Conservation (phyloP, 2,888 invertebrate genomes). For the Folsomia manolachei region DNA sequence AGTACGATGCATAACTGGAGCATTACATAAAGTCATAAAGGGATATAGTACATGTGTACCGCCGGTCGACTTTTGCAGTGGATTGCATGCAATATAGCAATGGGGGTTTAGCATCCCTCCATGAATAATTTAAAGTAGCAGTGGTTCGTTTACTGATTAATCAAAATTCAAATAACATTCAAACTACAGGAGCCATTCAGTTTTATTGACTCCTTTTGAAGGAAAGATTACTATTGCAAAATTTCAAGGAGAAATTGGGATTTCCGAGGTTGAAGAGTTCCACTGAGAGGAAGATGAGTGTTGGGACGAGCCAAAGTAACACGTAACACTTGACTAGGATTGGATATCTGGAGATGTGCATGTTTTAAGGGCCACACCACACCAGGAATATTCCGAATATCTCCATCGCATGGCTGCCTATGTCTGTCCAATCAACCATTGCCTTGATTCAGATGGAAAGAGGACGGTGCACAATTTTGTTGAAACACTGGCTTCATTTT, state of each 20-base stretch:
- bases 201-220: neutral
- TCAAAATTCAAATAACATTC: conserved; percentile 13
- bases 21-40: neutral
- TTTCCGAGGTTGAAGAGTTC: neutral
- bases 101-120: neutral
- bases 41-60: neutral
- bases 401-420: neutral
- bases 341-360: neutral
- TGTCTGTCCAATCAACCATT: neutral
- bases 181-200: neutral
- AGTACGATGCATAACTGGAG: neutral
- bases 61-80: too few species aligned
- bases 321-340: neutral
- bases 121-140: neutral
- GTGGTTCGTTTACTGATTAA: conserved; percentile 9
- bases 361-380: neutral
- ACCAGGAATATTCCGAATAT: neutral
- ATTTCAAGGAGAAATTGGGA: neutral
- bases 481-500: neutral
- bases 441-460: neutral
- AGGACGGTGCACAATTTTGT: neutral
- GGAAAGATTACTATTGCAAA: neutral
- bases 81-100: too few species aligned
- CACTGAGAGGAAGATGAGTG: neutral
- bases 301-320: neutral